Evolutionary conservation across 2,888 invertebrate genomes (phyloP), one percentile per base, ranked within the genome.

Genomic region (Drosophila austrosaltans): DNA sequence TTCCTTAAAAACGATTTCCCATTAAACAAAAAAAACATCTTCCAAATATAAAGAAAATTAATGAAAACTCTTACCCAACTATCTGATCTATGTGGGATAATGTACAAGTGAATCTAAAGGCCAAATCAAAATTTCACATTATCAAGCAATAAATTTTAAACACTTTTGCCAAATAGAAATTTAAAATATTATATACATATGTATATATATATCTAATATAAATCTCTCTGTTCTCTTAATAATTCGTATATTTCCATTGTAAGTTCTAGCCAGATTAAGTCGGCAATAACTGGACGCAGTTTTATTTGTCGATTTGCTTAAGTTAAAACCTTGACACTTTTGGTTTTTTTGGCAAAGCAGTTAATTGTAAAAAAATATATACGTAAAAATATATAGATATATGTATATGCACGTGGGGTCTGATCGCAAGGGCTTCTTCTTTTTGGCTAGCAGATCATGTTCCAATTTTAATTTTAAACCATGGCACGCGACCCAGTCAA

Each of bases 401-500:
- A 48, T 25, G 12, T 10, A 25, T 22, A 48, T 12, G 22, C 48
- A 25, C 48, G 22, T 48, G 48, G 48, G 48, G 48, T 48, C 25
- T 25, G 10, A 48, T 25, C 22, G 25, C 48, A 10, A 3, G 22
- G 48, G 12, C 22, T 48, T 22, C 25, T 48, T 48, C 22, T 48
- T 22, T 48, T 48, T 48, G 10, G 48, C 48, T 57, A 6, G 20
- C 57, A 57, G 36, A 30, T 57, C 28, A 60, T 44, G 30, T 32
- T 32, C 30, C n/a, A 22, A 48, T 32, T 36, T 32, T 32, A 22
- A 44, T 48, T 12, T 48, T 12, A 20, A 30, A 20, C 48, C 20
- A 12, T 30, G 73, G 72, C 72, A 72, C 72, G 72, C 72, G 80
- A 81, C 80, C 64, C 53, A 70, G 36, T 36, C 36, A 36, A 36